A percentile compares a stretch with the other conserved stretches of the same genome.
Evolutionary conservation across 2,113 vertebrate genomes (phyloP).

Genomic region (Muntiacus muntjak): DNA sequence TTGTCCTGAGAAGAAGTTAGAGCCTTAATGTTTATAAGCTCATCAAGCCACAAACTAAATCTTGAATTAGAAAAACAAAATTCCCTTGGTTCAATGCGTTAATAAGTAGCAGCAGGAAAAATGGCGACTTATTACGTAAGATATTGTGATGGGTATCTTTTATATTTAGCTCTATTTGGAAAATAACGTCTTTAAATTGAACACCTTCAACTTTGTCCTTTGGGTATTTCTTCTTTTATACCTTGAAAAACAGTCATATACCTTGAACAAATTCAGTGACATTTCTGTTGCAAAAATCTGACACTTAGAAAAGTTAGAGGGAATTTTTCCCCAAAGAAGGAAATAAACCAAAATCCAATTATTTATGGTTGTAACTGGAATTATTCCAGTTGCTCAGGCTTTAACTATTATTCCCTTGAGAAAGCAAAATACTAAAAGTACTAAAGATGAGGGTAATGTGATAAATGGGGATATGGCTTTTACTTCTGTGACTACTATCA

Average conservation of each 20-base stretch:
- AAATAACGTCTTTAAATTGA: neutral
- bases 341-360: conserved; percentile 32
- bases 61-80: neutral
- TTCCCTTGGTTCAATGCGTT: neutral
- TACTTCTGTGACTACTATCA: neutral
- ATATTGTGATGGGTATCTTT: neutral
- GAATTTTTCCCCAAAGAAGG: neutral
- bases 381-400: neutral
- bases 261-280: neutral
- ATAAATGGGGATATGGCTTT: neutral
- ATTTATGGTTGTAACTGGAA: conserved; percentile 36
- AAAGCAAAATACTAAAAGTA: neutral
- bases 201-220: neutral
- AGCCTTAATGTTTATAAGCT: neutral
- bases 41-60: neutral
- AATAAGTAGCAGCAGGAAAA: neutral
- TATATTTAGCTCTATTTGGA: neutral
- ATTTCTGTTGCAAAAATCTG: neutral
- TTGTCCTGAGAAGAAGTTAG: neutral
- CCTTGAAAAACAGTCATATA: neutral
- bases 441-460: neutral
- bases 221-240: neutral
- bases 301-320: neutral
- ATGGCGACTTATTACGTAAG: neutral
- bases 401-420: neutral